phyloP scores from a whole-genome alignment of 2,797 vertebrate species.

The Labroides dimidiatus region DNA sequence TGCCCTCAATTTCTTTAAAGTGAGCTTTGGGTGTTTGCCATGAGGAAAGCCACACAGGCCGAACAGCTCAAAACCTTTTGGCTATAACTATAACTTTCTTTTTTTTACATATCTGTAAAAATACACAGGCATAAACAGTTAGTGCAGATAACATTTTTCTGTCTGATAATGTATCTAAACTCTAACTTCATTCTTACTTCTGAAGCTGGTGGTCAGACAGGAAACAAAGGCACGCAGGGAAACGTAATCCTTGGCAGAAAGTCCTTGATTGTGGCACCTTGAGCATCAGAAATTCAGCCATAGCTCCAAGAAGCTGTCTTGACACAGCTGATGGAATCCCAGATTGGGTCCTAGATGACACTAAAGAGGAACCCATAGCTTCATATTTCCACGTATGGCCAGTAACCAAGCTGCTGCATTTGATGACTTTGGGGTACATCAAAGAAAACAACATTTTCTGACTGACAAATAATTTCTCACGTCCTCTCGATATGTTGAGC shows the following conservation, averaged over 20 bases:
- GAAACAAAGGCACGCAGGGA: not conserved
- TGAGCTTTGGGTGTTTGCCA: no score
- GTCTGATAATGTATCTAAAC: no score
- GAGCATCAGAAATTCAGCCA: not conserved
- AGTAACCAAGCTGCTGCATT: not conserved
- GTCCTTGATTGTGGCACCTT: not conserved
- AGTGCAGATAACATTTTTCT: no score
- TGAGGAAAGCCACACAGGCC: no score
- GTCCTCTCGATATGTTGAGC: not conserved
- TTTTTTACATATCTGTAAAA: no score
- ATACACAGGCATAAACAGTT: no score
- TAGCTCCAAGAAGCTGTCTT: not conserved
- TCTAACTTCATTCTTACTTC: not conserved
- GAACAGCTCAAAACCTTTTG: no score
- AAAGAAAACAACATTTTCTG: not conserved
- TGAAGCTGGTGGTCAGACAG: not conserved
- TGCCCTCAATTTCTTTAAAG: no score
- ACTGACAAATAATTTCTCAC: slow-evolving; percentile 12
- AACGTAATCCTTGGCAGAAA: not conserved
- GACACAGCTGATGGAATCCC: not conserved
- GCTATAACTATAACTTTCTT: no score
- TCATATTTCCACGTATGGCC: not conserved
- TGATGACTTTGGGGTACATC: not conserved
- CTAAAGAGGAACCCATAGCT: not conserved
- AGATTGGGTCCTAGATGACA: not conserved